Base-by-base conservation (phyloP, 2,113 vertebrate species). In the Thunnus thynnus region DNA sequence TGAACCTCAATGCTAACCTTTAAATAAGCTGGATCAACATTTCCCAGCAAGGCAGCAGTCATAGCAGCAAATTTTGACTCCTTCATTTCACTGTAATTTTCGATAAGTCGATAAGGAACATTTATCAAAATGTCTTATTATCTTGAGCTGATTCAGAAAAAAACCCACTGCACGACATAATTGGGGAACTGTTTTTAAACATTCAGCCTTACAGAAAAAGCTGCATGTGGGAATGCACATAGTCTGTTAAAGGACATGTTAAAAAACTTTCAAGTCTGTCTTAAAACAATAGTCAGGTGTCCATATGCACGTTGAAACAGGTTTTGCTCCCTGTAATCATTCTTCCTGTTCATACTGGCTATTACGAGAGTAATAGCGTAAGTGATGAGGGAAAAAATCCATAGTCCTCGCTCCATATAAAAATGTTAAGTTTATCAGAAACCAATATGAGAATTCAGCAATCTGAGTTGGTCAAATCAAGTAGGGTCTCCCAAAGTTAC, bases 1-100 rank as follows among this genome's bases (percentile, higher is more conserved):
- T 48, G 20, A 80, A 80, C 20, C 7, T 54, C 18, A 56, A 56
- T 1, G 3, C 17, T 52, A 36, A 67, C 16, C 61, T 61, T n/a
- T 50, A 36, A 55, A 61, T 41, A 4, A 58, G 17, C 10, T 55
- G 3, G 16, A 78, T 22, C 22, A 69, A n/a, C 46, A 25, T 44
- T 27, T 27, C 16, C 18, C 0, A 9, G 50, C 27, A 52, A 36
- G 3, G 13, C 18, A 55, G 27, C 2, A 46, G 6, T 41, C 2
- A 9, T 8, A 41, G 7, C 36, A 41, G 36, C 0, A 1, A 7
- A 13, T 0, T 69, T 51, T 57, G 16, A 66, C 13, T 41, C 0
- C 0, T 72, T 55, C 50, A 41, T 46, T 50, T 50, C 3, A 12
- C 3, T 41, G 36, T 41, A 41, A 41, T 41, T 41, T 41, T 41